A percentile compares a stretch with the other conserved stretches of the same genome.
Evolutionary conservation across 92 coral and sea anemone genomes (phyloP).

Genomic region (Parazoanthus atlanticus): DNA sequence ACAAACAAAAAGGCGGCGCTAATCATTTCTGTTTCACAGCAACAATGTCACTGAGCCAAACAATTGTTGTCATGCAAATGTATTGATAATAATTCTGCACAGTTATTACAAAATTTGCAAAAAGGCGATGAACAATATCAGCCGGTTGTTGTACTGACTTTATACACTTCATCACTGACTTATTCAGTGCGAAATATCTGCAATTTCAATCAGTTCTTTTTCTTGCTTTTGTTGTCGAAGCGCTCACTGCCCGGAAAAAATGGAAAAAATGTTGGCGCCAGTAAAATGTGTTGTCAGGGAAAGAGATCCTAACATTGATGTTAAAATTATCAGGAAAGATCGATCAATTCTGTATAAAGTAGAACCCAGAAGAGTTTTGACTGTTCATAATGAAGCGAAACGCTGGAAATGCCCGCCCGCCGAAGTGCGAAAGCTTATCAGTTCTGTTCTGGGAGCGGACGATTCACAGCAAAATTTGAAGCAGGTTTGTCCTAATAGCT

Average conservation of each 20-base stretch:
- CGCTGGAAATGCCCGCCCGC: constrained; percentile 64
- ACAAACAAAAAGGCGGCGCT: constrained; percentile 11
- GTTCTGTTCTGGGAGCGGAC: constrained; percentile 31
- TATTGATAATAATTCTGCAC: not conserved
- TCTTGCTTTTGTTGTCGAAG: not conserved
- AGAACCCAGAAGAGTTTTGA: constrained; percentile 62
- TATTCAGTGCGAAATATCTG: not conserved
- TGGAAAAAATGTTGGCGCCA: constrained; percentile 67
- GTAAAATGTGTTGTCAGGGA: constrained; percentile 69
- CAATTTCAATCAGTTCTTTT: not conserved
- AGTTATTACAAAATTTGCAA: not conserved
- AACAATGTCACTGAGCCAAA: not conserved
- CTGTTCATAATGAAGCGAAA: constrained; percentile 67
- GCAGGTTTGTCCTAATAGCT: not conserved
- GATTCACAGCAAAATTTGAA: not conserved
- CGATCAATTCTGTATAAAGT: constrained; percentile 77
- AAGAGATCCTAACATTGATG: constrained; percentile 70
- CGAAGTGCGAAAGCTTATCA: constrained; percentile 56
- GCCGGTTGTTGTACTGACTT: not conserved
- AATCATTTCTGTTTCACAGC: not conserved
- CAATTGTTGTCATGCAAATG: constrained; percentile 18
- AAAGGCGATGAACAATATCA: constrained; percentile 11
- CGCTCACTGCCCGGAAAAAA: constrained; percentile 14
- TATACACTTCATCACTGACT: not conserved
- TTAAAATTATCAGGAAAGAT: constrained; percentile 67